Evolutionary conservation across 2,888 invertebrate species (phyloP).

Genomic region (Caenorhabditis virilis): DNA sequence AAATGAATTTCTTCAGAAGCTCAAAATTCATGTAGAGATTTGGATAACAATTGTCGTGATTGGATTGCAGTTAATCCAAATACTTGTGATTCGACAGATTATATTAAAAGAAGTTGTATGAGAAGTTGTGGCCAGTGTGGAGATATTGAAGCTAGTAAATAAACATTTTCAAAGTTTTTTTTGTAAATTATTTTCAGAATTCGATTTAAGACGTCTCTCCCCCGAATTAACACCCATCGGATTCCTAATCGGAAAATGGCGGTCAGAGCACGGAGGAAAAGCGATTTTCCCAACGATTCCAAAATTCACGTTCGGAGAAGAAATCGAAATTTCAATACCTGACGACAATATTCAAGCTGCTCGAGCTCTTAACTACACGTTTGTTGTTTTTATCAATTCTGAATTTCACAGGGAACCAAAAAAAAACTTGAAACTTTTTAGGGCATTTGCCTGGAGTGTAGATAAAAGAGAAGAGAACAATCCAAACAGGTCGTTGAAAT

Average conservation of each 20-base stretch:
- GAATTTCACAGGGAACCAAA: no score
- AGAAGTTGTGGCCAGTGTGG: slow-evolving; percentile 60
- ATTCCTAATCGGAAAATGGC: slow-evolving; percentile 67
- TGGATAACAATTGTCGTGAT: slow-evolving; percentile 60
- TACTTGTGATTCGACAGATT: slow-evolving; percentile 58
- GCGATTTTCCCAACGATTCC: slow-evolving; percentile 67
- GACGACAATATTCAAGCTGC: slow-evolving; percentile 55
- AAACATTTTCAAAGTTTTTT: background rate
- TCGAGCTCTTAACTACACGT: slow-evolving; percentile 68
- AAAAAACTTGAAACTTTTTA: no score
- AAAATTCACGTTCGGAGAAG: slow-evolving; percentile 68
- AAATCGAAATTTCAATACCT: slow-evolving; percentile 65
- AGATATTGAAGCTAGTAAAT: slow-evolving; percentile 2
- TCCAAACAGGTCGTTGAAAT: slow-evolving; percentile 29
- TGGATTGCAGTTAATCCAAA: slow-evolving; percentile 59
- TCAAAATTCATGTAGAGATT: slow-evolving; percentile 40
- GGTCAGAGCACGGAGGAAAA: slow-evolving; percentile 68
- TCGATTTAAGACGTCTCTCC: slow-evolving; percentile 58
- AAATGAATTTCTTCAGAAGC: no score
- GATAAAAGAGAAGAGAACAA: slow-evolving; percentile 32
- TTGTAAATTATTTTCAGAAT: slow-evolving; percentile 51
- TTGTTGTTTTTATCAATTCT: slow-evolving; percentile 12
- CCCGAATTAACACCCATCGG: slow-evolving; percentile 57
- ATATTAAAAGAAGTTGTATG: slow-evolving; percentile 57
- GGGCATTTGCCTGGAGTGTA: slow-evolving; percentile 52